Conservation (phyloP, 1,140 invertebrate species). For the Drosophila ironensis region DNA sequence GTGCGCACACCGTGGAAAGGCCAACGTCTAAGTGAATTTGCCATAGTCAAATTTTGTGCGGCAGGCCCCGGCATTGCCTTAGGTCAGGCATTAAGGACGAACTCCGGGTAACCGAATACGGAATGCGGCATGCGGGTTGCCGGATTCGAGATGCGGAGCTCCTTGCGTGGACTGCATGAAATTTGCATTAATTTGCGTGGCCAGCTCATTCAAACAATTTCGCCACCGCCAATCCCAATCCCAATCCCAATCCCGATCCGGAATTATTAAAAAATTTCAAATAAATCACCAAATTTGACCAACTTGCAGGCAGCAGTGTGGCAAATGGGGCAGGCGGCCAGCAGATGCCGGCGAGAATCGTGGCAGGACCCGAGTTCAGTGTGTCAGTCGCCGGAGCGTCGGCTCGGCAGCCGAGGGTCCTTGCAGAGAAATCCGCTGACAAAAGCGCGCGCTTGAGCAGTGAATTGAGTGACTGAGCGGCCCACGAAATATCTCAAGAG, state of each 20-base stretch:
- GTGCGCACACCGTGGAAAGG: conserved; percentile 53
- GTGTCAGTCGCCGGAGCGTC: conserved; percentile 50
- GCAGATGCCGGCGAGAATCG: conserved; percentile 31
- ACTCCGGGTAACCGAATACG: conserved; percentile 1
- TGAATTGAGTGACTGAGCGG: conserved; percentile 34
- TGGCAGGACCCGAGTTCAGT: conserved; percentile 70
- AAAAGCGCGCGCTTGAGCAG: conserved; percentile 59
- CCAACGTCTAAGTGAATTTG: conserved; percentile 74
- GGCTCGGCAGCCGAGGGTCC: conserved; percentile 15
- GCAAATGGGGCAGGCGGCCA: neutral
- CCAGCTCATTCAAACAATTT: conserved; percentile 39
- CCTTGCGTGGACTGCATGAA: conserved; percentile 46
- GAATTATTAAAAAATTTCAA: conserved; percentile 66
- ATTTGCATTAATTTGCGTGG: conserved; percentile 61
- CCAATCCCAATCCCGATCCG: conserved; percentile 43
- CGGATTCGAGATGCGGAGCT: neutral
- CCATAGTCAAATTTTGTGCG: conserved; percentile 68
- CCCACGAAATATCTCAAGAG: conserved; percentile 40
- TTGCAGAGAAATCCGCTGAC: conserved; percentile 14
- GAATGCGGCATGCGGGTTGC: neutral
- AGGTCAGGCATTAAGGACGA: conserved; percentile 55
- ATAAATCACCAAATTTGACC: conserved; percentile 72
- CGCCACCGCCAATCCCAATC: neutral
- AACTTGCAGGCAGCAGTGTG: conserved; percentile 27
- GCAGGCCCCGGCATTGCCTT: conserved; percentile 52